phyloP scores from a whole-genome alignment of 2,113 vertebrate species.

The Dipodomys spectabilis region DNA sequence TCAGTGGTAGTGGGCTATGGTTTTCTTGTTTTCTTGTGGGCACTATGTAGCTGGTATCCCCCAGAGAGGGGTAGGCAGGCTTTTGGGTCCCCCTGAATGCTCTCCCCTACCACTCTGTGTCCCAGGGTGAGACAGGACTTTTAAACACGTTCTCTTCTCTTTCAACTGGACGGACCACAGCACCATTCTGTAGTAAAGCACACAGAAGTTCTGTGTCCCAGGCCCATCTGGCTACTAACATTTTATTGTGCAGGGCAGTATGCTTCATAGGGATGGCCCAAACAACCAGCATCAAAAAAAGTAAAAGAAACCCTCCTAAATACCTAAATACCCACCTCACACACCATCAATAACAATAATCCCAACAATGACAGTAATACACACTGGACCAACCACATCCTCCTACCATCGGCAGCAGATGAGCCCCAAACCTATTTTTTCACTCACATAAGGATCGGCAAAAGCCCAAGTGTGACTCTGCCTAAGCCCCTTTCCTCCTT shows the following conservation, averaged over 20 bases:
- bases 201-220: background rate
- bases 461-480: constrained; percentile 67
- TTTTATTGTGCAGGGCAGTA: background rate
- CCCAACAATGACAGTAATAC: background rate
- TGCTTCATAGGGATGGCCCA: background rate
- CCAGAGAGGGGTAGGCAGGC: background rate
- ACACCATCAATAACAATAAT: constrained; percentile 49
- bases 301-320: background rate
- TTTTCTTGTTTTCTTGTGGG: no score
- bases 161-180: background rate
- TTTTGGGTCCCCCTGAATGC: background rate
- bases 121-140: background rate
- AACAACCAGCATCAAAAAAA: background rate
- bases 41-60: no score
- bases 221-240: background rate
- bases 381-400: constrained; percentile 23
- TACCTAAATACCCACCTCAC: background rate
- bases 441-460: constrained; percentile 52
- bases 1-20: no score
- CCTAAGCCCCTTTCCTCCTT: constrained; percentile 45
- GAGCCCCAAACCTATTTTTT: constrained; percentile 58
- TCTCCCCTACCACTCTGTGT: background rate
- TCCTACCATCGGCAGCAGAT: constrained; percentile 10
- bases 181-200: background rate
- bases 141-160: background rate